phyloP scores from a whole-genome alignment of 2,888 invertebrate species.

The Linnaemya vulpina region DNA sequence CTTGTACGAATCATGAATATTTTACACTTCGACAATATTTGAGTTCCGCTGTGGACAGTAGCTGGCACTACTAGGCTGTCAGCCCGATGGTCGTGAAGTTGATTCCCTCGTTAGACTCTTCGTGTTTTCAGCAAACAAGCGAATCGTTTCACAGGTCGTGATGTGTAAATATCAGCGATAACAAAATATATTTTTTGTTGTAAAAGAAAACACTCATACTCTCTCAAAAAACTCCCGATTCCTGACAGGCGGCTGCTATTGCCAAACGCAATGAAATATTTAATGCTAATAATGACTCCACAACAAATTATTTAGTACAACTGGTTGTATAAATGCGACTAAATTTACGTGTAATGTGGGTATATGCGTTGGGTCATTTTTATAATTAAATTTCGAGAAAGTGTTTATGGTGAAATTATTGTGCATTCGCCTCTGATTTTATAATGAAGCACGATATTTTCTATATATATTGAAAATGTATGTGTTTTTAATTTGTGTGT shows the following conservation, averaged over 20 bases:
- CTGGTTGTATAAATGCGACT: not conserved
- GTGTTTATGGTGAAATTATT: conserved; percentile 62
- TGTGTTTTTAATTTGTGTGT: conserved; percentile 8
- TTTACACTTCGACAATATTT: no score
- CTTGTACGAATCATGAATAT: no score
- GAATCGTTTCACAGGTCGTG: no score
- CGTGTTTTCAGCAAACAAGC: no score
- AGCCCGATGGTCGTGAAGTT: no score
- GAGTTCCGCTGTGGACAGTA: no score
- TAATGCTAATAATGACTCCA: conserved; percentile 53
- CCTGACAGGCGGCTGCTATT: not conserved
- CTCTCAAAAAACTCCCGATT: not conserved
- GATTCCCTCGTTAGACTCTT: no score
- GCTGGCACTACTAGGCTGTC: no score
- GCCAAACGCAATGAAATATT: not conserved
- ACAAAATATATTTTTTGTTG: no score
- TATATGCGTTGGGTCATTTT: conserved; percentile 19
- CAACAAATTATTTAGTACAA: conserved; percentile 29
- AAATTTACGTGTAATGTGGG: not conserved
- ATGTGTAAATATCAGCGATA: no score
- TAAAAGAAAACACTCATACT: no score
- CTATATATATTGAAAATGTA: conserved; percentile 17
- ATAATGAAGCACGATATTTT: conserved; percentile 14
- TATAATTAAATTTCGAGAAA: conserved; percentile 49
- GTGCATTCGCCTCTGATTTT: conserved; percentile 29